Percentiles rank a stretch among this genome's conserved stretches.
Conservation (phyloP, 2,888 invertebrate species). For the Emesis russula region DNA sequence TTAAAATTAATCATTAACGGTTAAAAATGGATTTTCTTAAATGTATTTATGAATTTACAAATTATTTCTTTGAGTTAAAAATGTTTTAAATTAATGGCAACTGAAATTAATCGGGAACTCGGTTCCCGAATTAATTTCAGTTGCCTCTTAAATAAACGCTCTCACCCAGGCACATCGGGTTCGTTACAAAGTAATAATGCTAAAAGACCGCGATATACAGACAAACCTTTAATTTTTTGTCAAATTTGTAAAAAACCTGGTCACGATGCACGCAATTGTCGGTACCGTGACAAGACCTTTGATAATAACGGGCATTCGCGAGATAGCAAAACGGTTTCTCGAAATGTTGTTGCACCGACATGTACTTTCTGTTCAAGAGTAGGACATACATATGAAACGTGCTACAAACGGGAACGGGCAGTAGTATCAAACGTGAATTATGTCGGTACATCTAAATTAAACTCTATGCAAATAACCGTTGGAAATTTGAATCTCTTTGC, state of each 20-base stretch:
- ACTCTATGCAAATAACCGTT: not conserved
- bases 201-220: not conserved
- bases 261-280: not conserved
- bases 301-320: not conserved
- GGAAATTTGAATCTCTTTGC: not conserved
- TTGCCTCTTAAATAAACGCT: conserved; percentile 80
- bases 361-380: conserved; percentile 77
- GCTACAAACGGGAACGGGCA: conserved; percentile 77
- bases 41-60: too few relatives aligned
- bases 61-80: too few relatives aligned
- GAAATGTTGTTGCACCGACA: not conserved
- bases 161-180: not conserved
- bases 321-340: not conserved
- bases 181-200: not conserved
- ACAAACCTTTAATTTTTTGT: not conserved
- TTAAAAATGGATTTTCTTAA: too few relatives aligned
- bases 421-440: conserved; percentile 73
- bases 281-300: not conserved
- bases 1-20: too few relatives aligned
- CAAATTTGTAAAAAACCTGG: conserved; percentile 10
- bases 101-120: too few relatives aligned
- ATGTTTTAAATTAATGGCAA: not conserved
- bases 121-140: conserved; percentile 70
- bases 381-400: conserved; percentile 81
- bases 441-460: not conserved